Evolutionary conservation across 2,113 vertebrate species (phyloP).

Genomic region (Calonectris borealis): DNA sequence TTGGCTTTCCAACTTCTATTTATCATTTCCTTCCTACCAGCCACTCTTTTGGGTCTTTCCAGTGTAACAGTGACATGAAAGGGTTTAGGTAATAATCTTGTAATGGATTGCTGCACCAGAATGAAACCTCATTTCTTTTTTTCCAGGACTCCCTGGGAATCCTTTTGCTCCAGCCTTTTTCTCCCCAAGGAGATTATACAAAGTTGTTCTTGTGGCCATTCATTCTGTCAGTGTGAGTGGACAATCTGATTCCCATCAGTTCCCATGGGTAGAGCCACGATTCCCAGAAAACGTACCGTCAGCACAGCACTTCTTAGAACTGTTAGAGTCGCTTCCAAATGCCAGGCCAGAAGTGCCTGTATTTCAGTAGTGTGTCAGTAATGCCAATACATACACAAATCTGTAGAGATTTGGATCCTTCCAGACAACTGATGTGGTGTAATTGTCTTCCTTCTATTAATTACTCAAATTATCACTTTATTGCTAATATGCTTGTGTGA

Average conservation of each 20-base stretch:
- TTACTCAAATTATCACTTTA: not conserved
- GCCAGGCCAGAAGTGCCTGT: not conserved
- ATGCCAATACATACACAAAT: not conserved
- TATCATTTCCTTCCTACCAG: not conserved
- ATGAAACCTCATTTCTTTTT: constrained; percentile 9
- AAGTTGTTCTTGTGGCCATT: not conserved
- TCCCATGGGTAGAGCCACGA: not conserved
- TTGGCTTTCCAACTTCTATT: not conserved
- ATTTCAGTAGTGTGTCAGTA: not conserved
- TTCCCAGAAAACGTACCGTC: not conserved
- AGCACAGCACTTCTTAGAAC: not conserved
- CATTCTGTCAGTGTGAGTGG: not conserved
- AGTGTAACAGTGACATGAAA: not conserved
- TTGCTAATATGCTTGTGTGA: not conserved
- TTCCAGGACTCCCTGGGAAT: not conserved
- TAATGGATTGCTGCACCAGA: not conserved
- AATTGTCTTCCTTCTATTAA: not conserved
- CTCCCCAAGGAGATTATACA: not conserved
- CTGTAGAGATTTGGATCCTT: not conserved
- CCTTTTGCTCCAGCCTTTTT: not conserved
- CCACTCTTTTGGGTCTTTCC: not conserved
- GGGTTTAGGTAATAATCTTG: not conserved
- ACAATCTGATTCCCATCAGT: not conserved
- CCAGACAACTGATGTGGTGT: not conserved
- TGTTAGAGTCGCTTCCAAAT: not conserved